Percentiles rank a stretch among this genome's conserved stretches.
Conservation (phyloP, 2,797 vertebrate species). For the Microtus obscurus region DNA sequence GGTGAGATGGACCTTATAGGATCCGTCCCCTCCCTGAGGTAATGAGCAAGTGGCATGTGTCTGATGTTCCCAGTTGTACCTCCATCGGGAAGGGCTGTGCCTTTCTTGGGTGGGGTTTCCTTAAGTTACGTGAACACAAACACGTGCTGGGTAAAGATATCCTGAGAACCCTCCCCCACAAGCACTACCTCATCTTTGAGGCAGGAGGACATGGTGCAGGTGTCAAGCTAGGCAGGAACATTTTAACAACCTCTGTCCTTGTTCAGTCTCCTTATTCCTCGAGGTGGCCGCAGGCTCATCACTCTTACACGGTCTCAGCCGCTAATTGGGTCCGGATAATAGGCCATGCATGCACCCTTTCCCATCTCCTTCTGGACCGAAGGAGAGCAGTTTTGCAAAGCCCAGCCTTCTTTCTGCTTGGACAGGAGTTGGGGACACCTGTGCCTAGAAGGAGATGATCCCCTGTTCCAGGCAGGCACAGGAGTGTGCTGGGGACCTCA, state of each 20-base stretch:
- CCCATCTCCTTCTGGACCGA: background rate
- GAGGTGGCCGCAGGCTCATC: background rate
- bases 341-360: background rate
- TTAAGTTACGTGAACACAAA: background rate
- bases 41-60: background rate
- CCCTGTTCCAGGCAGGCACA: background rate
- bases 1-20: background rate
- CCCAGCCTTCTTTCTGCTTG: slow-evolving; percentile 35
- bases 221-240: slow-evolving; percentile 23
- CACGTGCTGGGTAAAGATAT: background rate
- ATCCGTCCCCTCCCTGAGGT: too few species aligned
- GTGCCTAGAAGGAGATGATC: background rate
- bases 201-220: background rate
- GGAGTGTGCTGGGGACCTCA: background rate
- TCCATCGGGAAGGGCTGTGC: fast-evolving
- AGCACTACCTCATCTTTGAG: slow-evolving; percentile 46
- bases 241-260: slow-evolving; percentile 67
- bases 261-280: background rate
- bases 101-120: background rate
- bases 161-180: background rate
- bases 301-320: background rate
- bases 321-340: slow-evolving; percentile 65
- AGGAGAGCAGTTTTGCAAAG: background rate
- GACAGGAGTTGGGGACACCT: background rate
- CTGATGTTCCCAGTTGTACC: background rate